These are phyloP conservation scores for Acestrorhynchus altus DNA, from an alignment of 2,797 vertebrate genomes.

Conservation along the genomic window DNA sequence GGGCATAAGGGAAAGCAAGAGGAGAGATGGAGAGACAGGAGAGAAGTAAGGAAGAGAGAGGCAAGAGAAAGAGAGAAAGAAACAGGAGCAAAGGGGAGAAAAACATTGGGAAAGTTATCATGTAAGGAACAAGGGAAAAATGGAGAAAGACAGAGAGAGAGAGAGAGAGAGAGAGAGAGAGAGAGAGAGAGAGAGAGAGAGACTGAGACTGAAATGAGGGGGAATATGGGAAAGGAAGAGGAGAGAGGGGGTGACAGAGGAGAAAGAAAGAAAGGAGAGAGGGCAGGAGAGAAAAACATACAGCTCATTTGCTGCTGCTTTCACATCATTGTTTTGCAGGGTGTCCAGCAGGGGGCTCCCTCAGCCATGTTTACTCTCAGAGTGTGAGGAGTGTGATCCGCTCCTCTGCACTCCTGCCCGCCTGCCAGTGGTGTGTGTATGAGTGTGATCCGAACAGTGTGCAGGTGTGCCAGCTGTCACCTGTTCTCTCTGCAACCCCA, in stretches of 20 bases:
- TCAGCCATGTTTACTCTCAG: slow-evolving; percentile 9
- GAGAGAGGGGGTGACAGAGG: not conserved
- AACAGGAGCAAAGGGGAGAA: not conserved
- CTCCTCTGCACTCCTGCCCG: slow-evolving; percentile 22
- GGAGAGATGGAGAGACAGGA: too few relatives aligned
- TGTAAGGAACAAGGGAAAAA: not conserved
- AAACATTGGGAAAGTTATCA: not conserved
- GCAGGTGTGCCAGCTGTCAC: slow-evolving; percentile 59
- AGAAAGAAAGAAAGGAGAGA: not conserved
- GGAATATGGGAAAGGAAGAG: too few relatives aligned
- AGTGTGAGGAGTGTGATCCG: not conserved
- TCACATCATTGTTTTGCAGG: slow-evolving; percentile 1
- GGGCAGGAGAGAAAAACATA: too few relatives aligned
- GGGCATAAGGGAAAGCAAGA: not conserved
- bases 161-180: not conserved
- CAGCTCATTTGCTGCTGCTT: too few relatives aligned
- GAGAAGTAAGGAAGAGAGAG: not conserved
- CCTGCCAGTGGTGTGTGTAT: not conserved
- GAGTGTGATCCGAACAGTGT: slow-evolving; percentile 19
- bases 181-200: not conserved
- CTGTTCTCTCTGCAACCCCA: slow-evolving; percentile 25
- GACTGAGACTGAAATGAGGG: too few relatives aligned
- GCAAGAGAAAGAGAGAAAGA: not conserved
- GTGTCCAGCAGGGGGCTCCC: slow-evolving; percentile 52
- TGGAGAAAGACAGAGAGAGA: not conserved